Percentiles rank a stretch among this genome's conserved stretches.
Evolutionary conservation across 1,140 invertebrate species (phyloP).

Genomic region (Monochamus saltuarius): DNA sequence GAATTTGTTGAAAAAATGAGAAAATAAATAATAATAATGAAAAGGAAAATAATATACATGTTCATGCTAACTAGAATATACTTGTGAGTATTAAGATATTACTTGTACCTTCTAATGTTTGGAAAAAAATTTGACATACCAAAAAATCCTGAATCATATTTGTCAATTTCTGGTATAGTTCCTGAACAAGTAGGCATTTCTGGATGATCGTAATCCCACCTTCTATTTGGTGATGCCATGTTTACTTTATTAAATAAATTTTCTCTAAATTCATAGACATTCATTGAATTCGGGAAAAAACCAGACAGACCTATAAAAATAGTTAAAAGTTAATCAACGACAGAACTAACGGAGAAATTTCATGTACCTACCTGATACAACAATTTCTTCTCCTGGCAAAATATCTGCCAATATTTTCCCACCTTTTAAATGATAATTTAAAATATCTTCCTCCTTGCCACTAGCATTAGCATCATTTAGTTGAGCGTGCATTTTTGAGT

Average conservation of each 20-base stretch:
- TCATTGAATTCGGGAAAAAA: conserved; percentile 82
- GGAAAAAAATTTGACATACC: conserved; percentile 52
- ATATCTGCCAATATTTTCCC: conserved; percentile 30
- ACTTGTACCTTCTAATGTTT: too few species aligned
- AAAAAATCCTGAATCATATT: conserved; percentile 85
- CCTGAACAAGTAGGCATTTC: conserved; percentile 75
- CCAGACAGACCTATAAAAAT: conserved; percentile 73
- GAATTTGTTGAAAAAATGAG: too few species aligned
- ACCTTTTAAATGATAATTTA: conserved; percentile 5
- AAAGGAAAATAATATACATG: too few species aligned
- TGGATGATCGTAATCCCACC: conserved; percentile 71
- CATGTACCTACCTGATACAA: conserved; percentile 61
- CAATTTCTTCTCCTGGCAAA: conserved; percentile 73
- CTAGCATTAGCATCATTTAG: too few species aligned
- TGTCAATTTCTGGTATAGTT: conserved; percentile 75
- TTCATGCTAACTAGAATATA: too few species aligned
- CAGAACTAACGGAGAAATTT: background rate
- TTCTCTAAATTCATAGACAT: conserved; percentile 74
- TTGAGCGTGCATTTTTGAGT: too few species aligned
- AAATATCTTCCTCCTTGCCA: too few species aligned
- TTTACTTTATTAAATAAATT: conserved; percentile 83
- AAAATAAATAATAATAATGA: too few species aligned
- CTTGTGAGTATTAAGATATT: too few species aligned
- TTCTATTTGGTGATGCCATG: conserved; percentile 71
- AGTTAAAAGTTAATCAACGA: too few species aligned